These are phyloP conservation scores for Echinops telfairi DNA, from an alignment of 2,113 vertebrate genomes.

Conservation along the genomic window DNA sequence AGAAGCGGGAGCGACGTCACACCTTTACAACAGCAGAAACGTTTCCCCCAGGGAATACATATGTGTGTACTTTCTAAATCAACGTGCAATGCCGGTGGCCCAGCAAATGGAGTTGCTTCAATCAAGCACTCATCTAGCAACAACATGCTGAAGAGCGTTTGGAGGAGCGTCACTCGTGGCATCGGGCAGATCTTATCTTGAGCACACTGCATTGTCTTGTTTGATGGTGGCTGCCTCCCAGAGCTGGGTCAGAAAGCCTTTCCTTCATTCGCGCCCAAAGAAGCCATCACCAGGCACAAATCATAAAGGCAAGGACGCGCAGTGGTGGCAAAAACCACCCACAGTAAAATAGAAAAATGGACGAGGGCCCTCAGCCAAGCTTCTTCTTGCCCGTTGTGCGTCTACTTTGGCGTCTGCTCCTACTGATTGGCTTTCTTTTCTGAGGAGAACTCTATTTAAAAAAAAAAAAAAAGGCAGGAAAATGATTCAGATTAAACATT, in stretches of 20 bases:
- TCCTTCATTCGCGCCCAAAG: background rate
- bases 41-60: background rate
- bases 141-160: background rate
- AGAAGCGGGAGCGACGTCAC: background rate
- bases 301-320: background rate
- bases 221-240: background rate
- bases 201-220: background rate
- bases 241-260: conserved; percentile 28
- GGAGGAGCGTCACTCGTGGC: fast-evolving
- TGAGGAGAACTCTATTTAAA: conserved; percentile 68
- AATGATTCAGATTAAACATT: conserved; percentile 64
- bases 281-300: conserved; percentile 37
- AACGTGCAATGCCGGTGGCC: background rate
- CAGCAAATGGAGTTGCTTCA: background rate
- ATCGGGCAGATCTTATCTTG: background rate
- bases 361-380: background rate
- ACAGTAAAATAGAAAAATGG: background rate
- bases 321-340: background rate
- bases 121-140: background rate
- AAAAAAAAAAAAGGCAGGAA: conserved; percentile 45
- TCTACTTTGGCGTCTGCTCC: background rate
- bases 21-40: background rate
- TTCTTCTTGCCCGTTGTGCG: background rate
- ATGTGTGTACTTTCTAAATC: background rate
- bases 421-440: conserved; percentile 74